Evolutionary conservation across 2,888 invertebrate species (phyloP).

Genomic region (Spatulosminthurus flaviceps): DNA sequence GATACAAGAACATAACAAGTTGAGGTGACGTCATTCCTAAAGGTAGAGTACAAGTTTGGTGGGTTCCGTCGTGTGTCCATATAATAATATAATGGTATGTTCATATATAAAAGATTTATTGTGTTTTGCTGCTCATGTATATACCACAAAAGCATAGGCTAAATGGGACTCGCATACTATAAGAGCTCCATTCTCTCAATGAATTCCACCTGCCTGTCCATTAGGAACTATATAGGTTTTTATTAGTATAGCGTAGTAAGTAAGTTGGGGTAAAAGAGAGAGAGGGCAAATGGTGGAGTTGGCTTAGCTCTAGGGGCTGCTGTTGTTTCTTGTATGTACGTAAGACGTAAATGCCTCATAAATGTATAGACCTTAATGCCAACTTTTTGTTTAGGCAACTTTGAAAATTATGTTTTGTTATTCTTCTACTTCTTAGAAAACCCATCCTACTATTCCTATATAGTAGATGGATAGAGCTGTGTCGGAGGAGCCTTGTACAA

Average conservation of each 20-base stretch:
- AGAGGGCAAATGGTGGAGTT: background rate
- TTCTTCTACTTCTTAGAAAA: background rate
- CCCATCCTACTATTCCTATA: too few relatives aligned
- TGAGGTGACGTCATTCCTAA: background rate
- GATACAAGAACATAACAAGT: background rate
- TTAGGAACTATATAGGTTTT: background rate
- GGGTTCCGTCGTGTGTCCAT: background rate
- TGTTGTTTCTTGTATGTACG: background rate
- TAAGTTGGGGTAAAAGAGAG: too few relatives aligned
- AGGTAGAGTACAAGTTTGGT: background rate
- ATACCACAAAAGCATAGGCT: background rate
- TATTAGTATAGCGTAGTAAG: background rate
- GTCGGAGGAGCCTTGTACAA: too few relatives aligned
- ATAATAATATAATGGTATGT: too few relatives aligned
- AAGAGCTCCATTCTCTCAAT: background rate
- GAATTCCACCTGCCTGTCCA: slow-evolving; percentile 18
- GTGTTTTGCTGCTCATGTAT: too few relatives aligned
- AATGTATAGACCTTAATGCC: background rate
- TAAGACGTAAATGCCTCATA: background rate
- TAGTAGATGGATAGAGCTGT: too few relatives aligned
- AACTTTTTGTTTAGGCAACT: background rate
- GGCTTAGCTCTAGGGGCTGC: slow-evolving; percentile 4
- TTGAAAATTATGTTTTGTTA: background rate
- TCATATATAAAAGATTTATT: too few relatives aligned
- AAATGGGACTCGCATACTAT: background rate